Base-by-base conservation (phyloP, 2,888 invertebrate genomes). In the Euproctis similis region DNA sequence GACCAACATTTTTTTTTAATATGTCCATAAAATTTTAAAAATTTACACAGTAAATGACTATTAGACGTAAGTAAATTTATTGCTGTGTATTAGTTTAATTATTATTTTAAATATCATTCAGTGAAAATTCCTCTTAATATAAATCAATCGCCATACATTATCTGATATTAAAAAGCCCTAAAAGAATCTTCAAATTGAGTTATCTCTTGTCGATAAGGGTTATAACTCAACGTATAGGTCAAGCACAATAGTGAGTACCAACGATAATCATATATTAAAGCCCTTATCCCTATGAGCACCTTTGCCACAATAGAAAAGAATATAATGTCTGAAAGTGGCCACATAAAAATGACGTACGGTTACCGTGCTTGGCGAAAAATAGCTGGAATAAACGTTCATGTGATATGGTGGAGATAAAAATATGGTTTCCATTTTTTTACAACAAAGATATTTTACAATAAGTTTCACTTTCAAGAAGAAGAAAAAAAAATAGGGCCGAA, bases 201-300 rank as follows among this genome's bases (percentile, higher is more conserved):
- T 58, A 73, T 75, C 72, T 63, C n/a, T 53, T 57, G 53, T 44
- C 66, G 71, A 77, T 78, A 76, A 70, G 55, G 42, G 63, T 68
- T 66, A 80, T 84, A 82, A 81, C 65, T 84, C 80, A 75, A 34
- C 47, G 66, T 69, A 69, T 69, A 74, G 84, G 84, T 84, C 80
- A 82, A 78, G 73, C 69, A 82, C 80, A 82, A 82, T 82, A 77
- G 80, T 81, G 75, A 75, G 66, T 75, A 72, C 62, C 76, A 72
- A 76, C 82, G 82, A 84, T 84, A 82, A 82, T 81, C 84, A 77
- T 84, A 84, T 81, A 81, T 84, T 82, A 84, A 72, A 60, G 73
- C 73, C 77, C 80, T 81, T 80, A 82, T 82, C 82, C 82, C 75
- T 72, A 54, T 56, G 69, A 80, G 78, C 78, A 78, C 82, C 81